Evolutionary conservation across 2,888 invertebrate species (phyloP), one percentile per base, ranked within the genome.

Genomic region (Epicampocera succincta): DNA sequence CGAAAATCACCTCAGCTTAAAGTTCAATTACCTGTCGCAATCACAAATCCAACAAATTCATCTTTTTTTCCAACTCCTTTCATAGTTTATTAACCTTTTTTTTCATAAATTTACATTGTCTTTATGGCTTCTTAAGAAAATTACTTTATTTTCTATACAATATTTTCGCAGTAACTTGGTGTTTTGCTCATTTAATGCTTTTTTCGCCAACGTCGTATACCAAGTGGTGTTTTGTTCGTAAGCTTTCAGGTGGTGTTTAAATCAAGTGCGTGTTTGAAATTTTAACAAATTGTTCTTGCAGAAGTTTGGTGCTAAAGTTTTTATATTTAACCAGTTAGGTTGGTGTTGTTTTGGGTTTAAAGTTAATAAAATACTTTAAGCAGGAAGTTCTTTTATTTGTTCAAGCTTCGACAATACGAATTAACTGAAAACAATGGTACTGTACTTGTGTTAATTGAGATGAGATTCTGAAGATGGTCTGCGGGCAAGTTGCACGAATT

Each of bases 231-330:
- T 71, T 52, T 66, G 1, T 68, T 68, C 21, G 72, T 71, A 19
- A 54, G 52, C 44, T 54, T 13, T 54, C 8, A 66, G 56, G 77
- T 76, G 56, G 77, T 76, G 68, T 52, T 72, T 71, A 42, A 69
- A 72, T 44, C 79, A 52, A 76, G 75, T 80, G 83, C 79, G 83
- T 83, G 83, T 69, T 76, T 83, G 52, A 76, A 83, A 83, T 83
- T 29, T 80, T 83, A 83, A 83, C 69, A 69, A 69, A 82, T 69
- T 78, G 60, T 75, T 76, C 5, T 66, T 15, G 17, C 38, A 60
- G 21, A 63, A 68, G 52, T 60, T 50, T 66, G 40, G 11, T 25
- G 17, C 56, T 54, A 44, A 52, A 54, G 29, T 33, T 46, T 38
- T 44, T 38, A 48, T 63, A 2, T n/a, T n/a, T 33, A 12, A 33